These are phyloP conservation scores for Anser cygnoides DNA, from an alignment of 2,113 vertebrate genomes.

Conservation along the genomic window DNA sequence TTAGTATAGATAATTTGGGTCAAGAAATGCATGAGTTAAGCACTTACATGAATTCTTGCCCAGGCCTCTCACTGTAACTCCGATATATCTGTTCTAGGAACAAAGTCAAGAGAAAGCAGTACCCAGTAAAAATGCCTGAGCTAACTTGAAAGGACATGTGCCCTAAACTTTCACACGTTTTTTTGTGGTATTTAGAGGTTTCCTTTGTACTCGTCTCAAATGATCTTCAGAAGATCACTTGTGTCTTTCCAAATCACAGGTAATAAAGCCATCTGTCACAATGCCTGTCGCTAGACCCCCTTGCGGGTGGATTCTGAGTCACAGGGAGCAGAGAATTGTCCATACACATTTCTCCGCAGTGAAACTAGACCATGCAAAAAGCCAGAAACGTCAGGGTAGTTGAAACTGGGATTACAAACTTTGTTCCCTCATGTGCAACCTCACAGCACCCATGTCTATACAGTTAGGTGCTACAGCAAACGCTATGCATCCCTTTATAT, in stretches of 20 bases:
- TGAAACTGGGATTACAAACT: not conserved
- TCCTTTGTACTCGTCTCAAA: not conserved
- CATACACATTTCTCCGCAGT: not conserved
- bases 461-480: rapidly evolving
- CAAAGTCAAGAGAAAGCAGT: not conserved
- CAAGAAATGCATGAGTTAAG: not conserved
- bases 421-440: rapidly evolving
- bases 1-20: not conserved
- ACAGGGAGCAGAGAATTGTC: not conserved
- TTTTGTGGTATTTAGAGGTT: not conserved
- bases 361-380: not conserved
- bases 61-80: not conserved
- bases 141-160: not conserved
- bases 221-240: constrained; percentile 25
- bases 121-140: not conserved
- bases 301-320: not conserved
- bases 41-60: not conserved
- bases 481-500: not conserved
- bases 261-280: constrained; percentile 22
- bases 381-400: not conserved
- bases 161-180: not conserved
- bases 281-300: not conserved
- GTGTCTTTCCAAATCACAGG: not conserved
- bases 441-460: rapidly evolving
- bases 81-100: not conserved